Evolutionary conservation across 2,888 invertebrate species (phyloP).

Genomic region (Melangyna quadrimaculata): DNA sequence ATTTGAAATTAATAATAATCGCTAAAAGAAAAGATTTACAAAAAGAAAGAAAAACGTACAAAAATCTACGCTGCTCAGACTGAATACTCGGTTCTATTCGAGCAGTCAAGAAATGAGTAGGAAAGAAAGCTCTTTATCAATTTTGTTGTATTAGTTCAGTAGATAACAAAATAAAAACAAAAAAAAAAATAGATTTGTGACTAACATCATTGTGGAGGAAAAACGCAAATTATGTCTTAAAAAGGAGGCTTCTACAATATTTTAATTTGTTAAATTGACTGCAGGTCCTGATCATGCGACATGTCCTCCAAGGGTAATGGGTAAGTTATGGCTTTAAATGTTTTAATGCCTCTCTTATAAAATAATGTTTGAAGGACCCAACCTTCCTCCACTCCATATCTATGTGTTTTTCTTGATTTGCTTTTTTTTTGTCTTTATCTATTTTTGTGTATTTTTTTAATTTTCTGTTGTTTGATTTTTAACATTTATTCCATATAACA

Average conservation of each 20-base stretch:
- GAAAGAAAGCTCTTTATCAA: neutral
- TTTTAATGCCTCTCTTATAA: slow-evolving; percentile 58
- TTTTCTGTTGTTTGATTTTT: neutral
- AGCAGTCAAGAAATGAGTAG: slow-evolving; percentile 24
- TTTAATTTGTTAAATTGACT: slow-evolving; percentile 77
- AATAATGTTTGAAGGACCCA: slow-evolving; percentile 38
- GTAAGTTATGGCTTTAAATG: slow-evolving; percentile 78
- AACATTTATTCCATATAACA: neutral
- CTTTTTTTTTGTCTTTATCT: neutral
- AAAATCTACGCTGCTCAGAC: slow-evolving; percentile 39
- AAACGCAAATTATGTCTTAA: slow-evolving; percentile 68
- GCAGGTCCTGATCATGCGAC: slow-evolving; percentile 81
- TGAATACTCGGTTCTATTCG: slow-evolving; percentile 12
- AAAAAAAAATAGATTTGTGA: slow-evolving; percentile 74
- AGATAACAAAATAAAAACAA: slow-evolving; percentile 6
- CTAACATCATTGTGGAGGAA: slow-evolving; percentile 76
- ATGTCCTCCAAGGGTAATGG: slow-evolving; percentile 81
- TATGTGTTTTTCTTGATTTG: slow-evolving; percentile 23
- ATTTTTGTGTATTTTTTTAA: neutral
- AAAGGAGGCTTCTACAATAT: slow-evolving; percentile 73
- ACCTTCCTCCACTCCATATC: slow-evolving; percentile 47
- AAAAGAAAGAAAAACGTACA: slow-evolving; percentile 46
- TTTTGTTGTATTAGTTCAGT: slow-evolving; percentile 53
- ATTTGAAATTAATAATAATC: slow-evolving; percentile 28
- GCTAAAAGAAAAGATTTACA: neutral